Conservation (phyloP, 2,888 invertebrate genomes). For the Strigamia crassipes region DNA sequence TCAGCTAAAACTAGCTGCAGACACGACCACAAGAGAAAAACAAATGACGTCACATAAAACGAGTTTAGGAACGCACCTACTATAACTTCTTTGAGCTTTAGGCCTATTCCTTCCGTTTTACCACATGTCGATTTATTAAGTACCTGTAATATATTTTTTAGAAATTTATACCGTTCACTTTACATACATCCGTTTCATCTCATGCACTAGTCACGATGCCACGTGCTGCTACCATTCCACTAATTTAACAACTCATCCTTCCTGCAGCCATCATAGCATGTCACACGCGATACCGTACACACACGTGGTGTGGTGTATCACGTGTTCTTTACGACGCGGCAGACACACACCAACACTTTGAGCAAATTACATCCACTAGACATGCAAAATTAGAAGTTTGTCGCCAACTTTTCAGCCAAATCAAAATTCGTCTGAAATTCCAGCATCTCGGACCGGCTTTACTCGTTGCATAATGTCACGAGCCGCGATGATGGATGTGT, state of each 20-base stretch:
- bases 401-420: background rate
- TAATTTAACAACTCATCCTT: slow-evolving; percentile 31
- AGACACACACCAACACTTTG: background rate
- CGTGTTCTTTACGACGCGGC: slow-evolving; percentile 21
- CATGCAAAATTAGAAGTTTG: background rate
- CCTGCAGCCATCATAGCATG: background rate
- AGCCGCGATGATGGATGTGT: background rate
- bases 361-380: background rate
- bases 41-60: no score
- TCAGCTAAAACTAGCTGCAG: no score
- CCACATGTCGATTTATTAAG: background rate
- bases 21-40: no score
- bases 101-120: no score
- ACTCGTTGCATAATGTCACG: background rate
- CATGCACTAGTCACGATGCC: background rate
- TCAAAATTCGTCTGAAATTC: background rate
- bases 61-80: no score
- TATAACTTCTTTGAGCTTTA: no score
- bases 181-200: background rate
- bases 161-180: background rate
- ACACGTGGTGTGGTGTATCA: slow-evolving; percentile 20
- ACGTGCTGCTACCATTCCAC: background rate
- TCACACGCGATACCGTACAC: background rate
- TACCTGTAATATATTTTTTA: background rate
- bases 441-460: background rate